Base-by-base conservation (phyloP, 2,888 invertebrate species). In the Blastobasis lacticolella region DNA sequence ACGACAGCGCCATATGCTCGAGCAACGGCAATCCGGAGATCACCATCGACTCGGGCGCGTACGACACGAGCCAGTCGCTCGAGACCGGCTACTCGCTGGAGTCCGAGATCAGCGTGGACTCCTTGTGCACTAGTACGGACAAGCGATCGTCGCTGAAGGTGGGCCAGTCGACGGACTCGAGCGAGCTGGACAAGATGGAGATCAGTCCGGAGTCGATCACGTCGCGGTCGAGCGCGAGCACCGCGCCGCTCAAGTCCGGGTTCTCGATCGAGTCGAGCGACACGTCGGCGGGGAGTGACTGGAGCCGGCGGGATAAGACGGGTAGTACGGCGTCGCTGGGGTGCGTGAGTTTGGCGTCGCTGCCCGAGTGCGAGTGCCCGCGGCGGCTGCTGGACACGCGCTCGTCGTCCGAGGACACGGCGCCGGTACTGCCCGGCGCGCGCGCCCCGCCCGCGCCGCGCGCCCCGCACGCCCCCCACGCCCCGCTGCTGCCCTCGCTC, bases 111-210 rank as follows among this genome's bases (percentile, higher is more conserved):
- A 91, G 90, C 58, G 81, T 90, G 10, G 90, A 90, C 62, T 91
- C 90, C 8, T 75, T 90, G 54, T 87, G 90, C 55, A 90, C 90
- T 1, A 87, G 81, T 53, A 87, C 87, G 5, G 91, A 90, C 57
- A 90, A 90, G 55, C 79, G 90, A 45, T 90, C 90, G 0, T 91
- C 91, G 6, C 73, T 91, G 46, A 90, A 90, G 67, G 90, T 91
- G 2, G 91, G 91, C 0, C 90, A 91, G 57, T 93, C 93, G 0
- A 89, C 92, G 7, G 93, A 93, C 64, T 93, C 92, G 0, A 91
- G 91, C 61, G 92, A 93, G 57, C 88, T 91, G 37, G 91, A 89
- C 49, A 90, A 90, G 67, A 89, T 87, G 88, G 89, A 88, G 68
- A 89, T 87, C 48, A 89, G 88, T 63, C 89, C 87, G 3, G 89